Base-by-base conservation (phyloP, 2,888 invertebrate genomes). In the Clusia tigrina region DNA sequence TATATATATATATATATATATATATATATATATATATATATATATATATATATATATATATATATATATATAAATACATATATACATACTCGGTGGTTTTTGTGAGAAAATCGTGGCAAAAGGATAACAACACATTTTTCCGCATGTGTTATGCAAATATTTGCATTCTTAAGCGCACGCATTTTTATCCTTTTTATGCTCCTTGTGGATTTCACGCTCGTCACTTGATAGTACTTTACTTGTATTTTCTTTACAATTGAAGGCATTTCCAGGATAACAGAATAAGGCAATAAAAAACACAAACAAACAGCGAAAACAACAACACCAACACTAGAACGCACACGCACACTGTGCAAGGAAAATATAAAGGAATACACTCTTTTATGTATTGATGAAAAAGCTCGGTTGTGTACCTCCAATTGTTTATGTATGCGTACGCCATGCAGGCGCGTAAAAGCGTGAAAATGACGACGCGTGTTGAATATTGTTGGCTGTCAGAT, bases 141-240 rank as follows among this genome's bases (percentile, higher is more conserved):
- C 74, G 78, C 78, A 74, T 76, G 78, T 78, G 78, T 74, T 77
- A 75, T 76, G 73, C 75, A 77, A 74, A 77, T 74, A 74, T 74
- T 74, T 74, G 74, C 74, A 77, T 74, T 77, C 77, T 74, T 76
- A 42, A 42, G 42, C 42, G n/a, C 42, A 42, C 42, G 42, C 42
- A 15, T 42, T 42, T 42, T 42, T 42, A 42, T n/a, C 9, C 42
- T 42, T 42, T 42, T n/a, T 17, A n/a, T 15, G 12, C 32, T 32
- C 42, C 42, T 42, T 42, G 42, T 15, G 42, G 6, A n/a, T 42
- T 5, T 2, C n/a, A n/a, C 3, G n/a, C n/a, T 17, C 42, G n/a
- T 17, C 42, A 10, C n/a, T 42, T 42, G 9, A 42, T 42, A 42
- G 42, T 42, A 42, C n/a, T 42, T 42, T n/a, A n/a, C n/a, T n/a